Evolutionary conservation across 2,888 invertebrate species (phyloP), one percentile per base, ranked within the genome.

Genomic region (Pseudeuparius sepicola): DNA sequence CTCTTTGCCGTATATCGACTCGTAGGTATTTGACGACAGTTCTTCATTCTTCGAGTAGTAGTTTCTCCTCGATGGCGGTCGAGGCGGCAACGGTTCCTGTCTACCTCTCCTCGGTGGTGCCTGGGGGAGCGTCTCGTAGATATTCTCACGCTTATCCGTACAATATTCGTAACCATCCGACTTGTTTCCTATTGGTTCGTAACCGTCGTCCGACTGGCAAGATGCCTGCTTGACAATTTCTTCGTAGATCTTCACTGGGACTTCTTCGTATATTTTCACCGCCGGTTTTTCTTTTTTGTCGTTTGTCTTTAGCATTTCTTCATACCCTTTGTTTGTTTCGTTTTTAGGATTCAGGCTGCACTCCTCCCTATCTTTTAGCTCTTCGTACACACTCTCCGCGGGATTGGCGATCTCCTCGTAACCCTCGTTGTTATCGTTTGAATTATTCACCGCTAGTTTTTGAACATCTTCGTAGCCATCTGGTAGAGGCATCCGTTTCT

Each of bases 11-110:
- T 60, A 59, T 35, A 65, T 63, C 25, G 72, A 72, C 49, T 76
- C 75, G 52, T 76, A 75, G 44, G 72, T 70, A 50, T 72, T 70
- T 0, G 71, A 71, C 12, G 68, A 51, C 0, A 58, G 64, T 34
- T 71, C 71, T 2, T 59, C 57, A 26, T 70, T 69, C 48, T 72
- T 75, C 39, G 36, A 39, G n/a, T n/a, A n/a, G n/a, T n/a, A n/a
- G n/a, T n/a, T n/a, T n/a, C n/a, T n/a, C n/a, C 42, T 34, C 2
- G 44, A 42, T 4, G 43, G 44, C 60, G 34, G 68, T 59, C 34
- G 65, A 61, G 28, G 70, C 61, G 38, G 70, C 50, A 38, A 64
- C 57, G 51, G 71, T 66, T 37, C 67, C 57, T 32, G 67, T 64
- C 52, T 70, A 65, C 17, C 64, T 46, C 45, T 67, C 63, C 26